A percentile compares a stretch with the other conserved stretches of the same genome.
Conservation (phyloP, 2,888 invertebrate genomes). For the Halictus quadricinctus region DNA sequence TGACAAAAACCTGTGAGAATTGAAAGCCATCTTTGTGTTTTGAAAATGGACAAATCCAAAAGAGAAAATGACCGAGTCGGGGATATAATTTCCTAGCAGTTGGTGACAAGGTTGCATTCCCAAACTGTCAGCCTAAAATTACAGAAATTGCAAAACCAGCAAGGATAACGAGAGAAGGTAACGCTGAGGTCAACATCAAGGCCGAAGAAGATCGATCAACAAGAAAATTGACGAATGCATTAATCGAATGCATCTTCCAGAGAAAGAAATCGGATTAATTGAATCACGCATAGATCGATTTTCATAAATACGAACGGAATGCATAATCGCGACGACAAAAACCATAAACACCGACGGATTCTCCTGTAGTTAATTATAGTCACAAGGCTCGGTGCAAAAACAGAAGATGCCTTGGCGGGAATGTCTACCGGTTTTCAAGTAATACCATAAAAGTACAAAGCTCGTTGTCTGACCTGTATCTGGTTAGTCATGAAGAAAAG, state of each 20-base stretch:
- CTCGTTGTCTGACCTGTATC: slow-evolving; percentile 42
- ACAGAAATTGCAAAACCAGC: background rate
- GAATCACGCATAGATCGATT: background rate
- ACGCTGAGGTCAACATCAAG: background rate
- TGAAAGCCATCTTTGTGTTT: too few species aligned
- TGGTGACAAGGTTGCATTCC: background rate
- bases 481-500: slow-evolving; percentile 43
- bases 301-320: background rate
- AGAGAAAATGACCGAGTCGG: too few species aligned
- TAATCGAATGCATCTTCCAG: background rate
- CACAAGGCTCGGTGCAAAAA: slow-evolving; percentile 51
- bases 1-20: too few species aligned
- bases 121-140: background rate
- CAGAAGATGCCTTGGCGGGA: slow-evolving; percentile 59
- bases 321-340: background rate
- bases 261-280: background rate
- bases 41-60: too few species aligned
- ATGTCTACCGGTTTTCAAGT: slow-evolving; percentile 54
- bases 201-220: background rate
- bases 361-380: slow-evolving; percentile 58
- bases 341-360: slow-evolving; percentile 17
- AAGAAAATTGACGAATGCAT: background rate
- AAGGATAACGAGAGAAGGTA: background rate
- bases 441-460: slow-evolving; percentile 54
- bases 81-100: too few species aligned